These are phyloP conservation scores for Araneus ventricosus DNA, from an alignment of 1,140 invertebrate genomes.

Conservation along the genomic window DNA sequence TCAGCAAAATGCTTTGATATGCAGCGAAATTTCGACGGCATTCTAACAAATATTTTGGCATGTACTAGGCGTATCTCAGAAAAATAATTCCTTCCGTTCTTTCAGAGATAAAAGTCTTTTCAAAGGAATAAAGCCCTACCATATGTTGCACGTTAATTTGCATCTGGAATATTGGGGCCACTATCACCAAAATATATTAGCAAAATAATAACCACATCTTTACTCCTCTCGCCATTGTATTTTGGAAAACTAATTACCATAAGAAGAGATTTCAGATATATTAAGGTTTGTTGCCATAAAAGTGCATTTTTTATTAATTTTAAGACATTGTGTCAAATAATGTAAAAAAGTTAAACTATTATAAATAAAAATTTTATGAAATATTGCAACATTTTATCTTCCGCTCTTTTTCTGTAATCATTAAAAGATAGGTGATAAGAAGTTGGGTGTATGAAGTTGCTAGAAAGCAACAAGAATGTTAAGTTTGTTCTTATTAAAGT, in stretches of 20 bases:
- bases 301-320: neutral
- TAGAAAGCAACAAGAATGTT: no score
- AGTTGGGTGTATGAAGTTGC: no score
- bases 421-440: no score
- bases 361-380: no score
- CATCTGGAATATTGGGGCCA: neutral
- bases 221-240: neutral
- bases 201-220: constrained; percentile 1
- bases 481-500: no score
- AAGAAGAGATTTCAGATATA: neutral
- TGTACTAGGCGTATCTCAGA: neutral
- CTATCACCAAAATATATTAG: neutral
- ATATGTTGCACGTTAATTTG: constrained; percentile 43
- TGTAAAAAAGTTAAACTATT: no score
- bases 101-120: constrained; percentile 22
- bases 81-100: constrained; percentile 16
- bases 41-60: neutral
- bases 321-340: no score
- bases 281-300: neutral
- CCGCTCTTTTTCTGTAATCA: no score
- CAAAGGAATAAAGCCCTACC: constrained; percentile 4
- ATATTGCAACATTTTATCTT: no score
- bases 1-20: neutral
- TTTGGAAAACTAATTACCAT: constrained; percentile 12
- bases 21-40: neutral